phyloP scores from a whole-genome alignment of 2,113 vertebrate genomes.

The Pluvialis apricaria region DNA sequence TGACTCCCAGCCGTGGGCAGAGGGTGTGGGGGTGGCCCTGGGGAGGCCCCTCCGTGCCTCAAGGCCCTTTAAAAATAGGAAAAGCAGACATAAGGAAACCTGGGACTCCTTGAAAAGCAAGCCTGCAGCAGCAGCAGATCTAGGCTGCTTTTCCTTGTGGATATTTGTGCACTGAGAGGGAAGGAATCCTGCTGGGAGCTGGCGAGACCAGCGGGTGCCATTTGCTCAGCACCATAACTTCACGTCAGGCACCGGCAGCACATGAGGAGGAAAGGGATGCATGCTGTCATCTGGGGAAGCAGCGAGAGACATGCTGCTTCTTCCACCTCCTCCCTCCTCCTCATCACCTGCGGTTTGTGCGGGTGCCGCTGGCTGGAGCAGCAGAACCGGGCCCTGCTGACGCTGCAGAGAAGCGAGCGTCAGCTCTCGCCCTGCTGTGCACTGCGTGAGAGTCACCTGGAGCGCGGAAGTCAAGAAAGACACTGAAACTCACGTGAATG shows the following conservation, averaged over 20 bases:
- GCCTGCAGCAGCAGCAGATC: background rate
- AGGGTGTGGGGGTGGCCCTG: too few species aligned
- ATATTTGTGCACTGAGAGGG: background rate
- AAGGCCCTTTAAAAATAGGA: background rate
- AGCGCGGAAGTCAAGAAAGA: background rate
- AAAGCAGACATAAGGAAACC: background rate
- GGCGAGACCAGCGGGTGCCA: accelerated
- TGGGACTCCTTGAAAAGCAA: background rate
- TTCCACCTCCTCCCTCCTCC: background rate
- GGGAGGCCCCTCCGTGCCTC: accelerated
- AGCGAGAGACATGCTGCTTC: accelerated
- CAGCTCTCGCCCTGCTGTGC: accelerated
- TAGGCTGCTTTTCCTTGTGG: background rate
- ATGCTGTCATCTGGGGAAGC: background rate
- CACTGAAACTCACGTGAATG: background rate
- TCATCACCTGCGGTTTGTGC: background rate
- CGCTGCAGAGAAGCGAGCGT: accelerated
- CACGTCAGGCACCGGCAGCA: accelerated
- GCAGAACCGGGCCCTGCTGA: accelerated
- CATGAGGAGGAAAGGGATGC: background rate
- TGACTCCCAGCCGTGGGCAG: background rate
- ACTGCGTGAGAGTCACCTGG: accelerated
- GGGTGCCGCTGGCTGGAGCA: background rate
- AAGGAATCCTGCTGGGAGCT: background rate
- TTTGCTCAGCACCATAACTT: background rate